Evolutionary conservation across 2,888 invertebrate genomes (phyloP).

Genomic region (Latrodectus elegans): DNA sequence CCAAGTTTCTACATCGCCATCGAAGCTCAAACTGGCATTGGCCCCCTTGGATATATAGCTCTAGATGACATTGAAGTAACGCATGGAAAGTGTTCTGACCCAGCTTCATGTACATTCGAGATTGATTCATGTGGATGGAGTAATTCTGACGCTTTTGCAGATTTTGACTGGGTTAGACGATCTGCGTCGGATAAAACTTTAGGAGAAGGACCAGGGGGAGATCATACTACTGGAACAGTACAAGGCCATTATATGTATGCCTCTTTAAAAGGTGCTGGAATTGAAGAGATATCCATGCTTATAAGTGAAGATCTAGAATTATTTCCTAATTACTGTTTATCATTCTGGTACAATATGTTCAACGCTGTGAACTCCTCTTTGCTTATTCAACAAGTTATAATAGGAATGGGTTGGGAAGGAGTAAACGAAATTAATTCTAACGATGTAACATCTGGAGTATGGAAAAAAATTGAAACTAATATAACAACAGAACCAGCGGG

Average conservation of each 20-base stretch:
- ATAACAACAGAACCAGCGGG: slow-evolving; percentile 41
- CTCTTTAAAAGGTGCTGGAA: slow-evolving; percentile 35
- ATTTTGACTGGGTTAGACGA: slow-evolving; percentile 63
- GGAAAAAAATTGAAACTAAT: slow-evolving; percentile 57
- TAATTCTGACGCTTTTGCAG: slow-evolving; percentile 45
- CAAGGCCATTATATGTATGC: slow-evolving; percentile 70
- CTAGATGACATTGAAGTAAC: slow-evolving; percentile 64
- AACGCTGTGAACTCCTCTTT: slow-evolving; percentile 54
- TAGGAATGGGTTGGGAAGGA: slow-evolving; percentile 59
- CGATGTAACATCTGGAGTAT: slow-evolving; percentile 27
- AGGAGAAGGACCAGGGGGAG: slow-evolving; percentile 58
- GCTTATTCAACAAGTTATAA: slow-evolving; percentile 34
- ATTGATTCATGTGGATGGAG: slow-evolving; percentile 68
- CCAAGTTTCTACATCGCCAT: slow-evolving; percentile 57
- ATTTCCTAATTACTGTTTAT: slow-evolving; percentile 55
- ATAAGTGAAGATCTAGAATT: slow-evolving; percentile 67
- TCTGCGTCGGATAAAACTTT: slow-evolving; percentile 52
- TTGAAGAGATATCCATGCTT: slow-evolving; percentile 44
- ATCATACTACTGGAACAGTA: slow-evolving; percentile 45
- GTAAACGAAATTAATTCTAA: slow-evolving; percentile 28
- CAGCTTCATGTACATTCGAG: slow-evolving; percentile 65
- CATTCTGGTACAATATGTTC: slow-evolving; percentile 64
- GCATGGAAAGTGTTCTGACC: slow-evolving; percentile 63
- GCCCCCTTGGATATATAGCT: slow-evolving; percentile 66
- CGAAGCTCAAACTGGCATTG: slow-evolving; percentile 56